These are phyloP conservation scores for Pomacea canaliculata DNA, from an alignment of 2,888 invertebrate species.

Conservation along the genomic window DNA sequence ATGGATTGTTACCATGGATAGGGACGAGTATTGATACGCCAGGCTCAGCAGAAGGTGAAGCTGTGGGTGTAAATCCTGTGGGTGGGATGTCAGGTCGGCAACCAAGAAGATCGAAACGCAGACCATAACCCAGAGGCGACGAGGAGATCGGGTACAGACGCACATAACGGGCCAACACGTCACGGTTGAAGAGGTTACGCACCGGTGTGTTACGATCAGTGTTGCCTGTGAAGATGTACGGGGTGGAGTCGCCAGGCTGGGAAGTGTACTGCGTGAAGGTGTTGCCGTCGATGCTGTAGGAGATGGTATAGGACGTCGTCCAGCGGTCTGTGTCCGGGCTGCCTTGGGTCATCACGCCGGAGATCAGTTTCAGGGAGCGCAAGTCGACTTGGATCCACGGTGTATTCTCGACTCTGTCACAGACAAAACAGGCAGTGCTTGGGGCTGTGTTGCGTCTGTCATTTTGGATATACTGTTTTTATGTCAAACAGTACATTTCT, in stretches of 20 bases:
- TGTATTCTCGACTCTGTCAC: constrained; percentile 29
- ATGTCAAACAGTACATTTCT: too few relatives aligned
- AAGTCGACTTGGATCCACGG: constrained; percentile 58
- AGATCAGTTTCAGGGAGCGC: constrained; percentile 46
- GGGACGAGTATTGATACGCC: neutral
- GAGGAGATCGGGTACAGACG: constrained; percentile 46
- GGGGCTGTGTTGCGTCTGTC: too few relatives aligned
- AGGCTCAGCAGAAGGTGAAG: constrained; percentile 8
- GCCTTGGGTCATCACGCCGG: constrained; percentile 56
- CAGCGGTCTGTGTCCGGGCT: constrained; percentile 42
- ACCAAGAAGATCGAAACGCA: constrained; percentile 52
- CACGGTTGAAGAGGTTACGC: constrained; percentile 54
- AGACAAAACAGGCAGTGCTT: too few relatives aligned
- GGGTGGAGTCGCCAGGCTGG: constrained; percentile 38
- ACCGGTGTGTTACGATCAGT: constrained; percentile 42
- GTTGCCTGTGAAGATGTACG: constrained; percentile 49
- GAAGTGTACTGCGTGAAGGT: constrained; percentile 48
- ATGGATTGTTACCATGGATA: neutral
- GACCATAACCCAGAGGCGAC: constrained; percentile 39
- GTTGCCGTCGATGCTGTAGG: constrained; percentile 49
- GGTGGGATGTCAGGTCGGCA: constrained; percentile 47
- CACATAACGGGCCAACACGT: constrained; percentile 51
- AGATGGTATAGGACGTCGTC: constrained; percentile 48
- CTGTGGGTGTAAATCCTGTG: constrained; percentile 3
- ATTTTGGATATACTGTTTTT: too few relatives aligned